A percentile compares a stretch with the other conserved stretches of the same genome.
Conservation (phyloP, 2,888 invertebrate species). For the Xestia c-nigrum region DNA sequence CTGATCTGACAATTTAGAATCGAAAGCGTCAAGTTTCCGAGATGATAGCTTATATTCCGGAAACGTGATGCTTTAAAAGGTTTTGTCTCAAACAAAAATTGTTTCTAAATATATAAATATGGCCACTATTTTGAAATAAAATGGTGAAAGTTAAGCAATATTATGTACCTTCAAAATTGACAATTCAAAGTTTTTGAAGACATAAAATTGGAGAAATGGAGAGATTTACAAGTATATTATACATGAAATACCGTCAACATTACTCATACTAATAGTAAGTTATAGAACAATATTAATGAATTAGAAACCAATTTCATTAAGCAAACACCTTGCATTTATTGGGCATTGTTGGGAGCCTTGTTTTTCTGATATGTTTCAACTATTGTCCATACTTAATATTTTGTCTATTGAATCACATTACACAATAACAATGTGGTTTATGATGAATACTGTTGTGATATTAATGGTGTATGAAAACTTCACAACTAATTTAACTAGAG, state of each 20-base stretch:
- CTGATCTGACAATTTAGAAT: no score
- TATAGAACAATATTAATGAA: slow-evolving; percentile 18
- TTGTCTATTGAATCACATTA: slow-evolving; percentile 31
- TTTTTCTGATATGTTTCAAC: slow-evolving; percentile 68
- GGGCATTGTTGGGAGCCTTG: slow-evolving; percentile 45
- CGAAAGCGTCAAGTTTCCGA: not conserved
- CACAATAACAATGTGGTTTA: slow-evolving; percentile 21
- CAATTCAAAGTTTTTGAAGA: not conserved
- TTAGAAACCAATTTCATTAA: slow-evolving; percentile 51
- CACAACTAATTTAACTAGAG: slow-evolving; percentile 19
- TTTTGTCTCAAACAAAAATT: not conserved
- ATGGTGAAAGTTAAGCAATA: not conserved
- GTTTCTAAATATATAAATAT: no score
- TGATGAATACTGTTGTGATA: slow-evolving; percentile 27
- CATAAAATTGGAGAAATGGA: slow-evolving; percentile 8
- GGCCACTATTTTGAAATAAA: not conserved
- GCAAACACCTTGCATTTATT: slow-evolving; percentile 48
- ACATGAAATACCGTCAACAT: slow-evolving; percentile 16
- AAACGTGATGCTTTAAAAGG: not conserved
- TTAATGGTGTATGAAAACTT: slow-evolving; percentile 29
- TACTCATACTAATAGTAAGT: slow-evolving; percentile 2
- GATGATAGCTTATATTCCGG: not conserved
- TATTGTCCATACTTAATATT: slow-evolving; percentile 51
- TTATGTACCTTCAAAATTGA: not conserved
- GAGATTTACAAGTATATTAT: not conserved